These are phyloP conservation scores for Drosophila ambigua DNA, from an alignment of 1,140 invertebrate genomes.

Conservation along the genomic window DNA sequence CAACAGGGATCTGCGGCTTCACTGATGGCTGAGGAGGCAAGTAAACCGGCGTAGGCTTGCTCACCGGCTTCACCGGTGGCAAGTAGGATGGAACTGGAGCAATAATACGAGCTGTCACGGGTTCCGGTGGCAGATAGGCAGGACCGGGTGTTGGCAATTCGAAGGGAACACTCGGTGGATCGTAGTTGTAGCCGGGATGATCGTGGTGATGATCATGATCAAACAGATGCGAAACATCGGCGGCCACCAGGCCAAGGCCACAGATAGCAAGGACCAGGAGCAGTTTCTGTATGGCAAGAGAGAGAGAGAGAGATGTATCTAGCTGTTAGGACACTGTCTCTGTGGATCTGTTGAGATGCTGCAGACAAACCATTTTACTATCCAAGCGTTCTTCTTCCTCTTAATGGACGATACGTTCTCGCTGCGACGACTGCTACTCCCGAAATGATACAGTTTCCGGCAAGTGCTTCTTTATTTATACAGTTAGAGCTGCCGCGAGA, in stretches of 20 bases:
- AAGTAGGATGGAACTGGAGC: conserved; percentile 55
- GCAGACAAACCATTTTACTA: conserved; percentile 55
- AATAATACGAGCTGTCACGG: conserved; percentile 20
- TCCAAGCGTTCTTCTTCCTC: too few species aligned
- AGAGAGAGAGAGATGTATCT: background rate
- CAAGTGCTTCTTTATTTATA: conserved; percentile 81
- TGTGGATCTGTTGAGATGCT: background rate
- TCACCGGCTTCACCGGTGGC: conserved; percentile 40
- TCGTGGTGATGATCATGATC: conserved; percentile 59
- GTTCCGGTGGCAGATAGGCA: conserved; percentile 48
- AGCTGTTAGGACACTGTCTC: background rate
- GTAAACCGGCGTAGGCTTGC: conserved; percentile 18
- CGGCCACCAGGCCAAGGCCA: conserved; percentile 63
- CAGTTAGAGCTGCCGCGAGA: conserved; percentile 55
- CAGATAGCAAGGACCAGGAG: conserved; percentile 51
- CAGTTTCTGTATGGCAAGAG: conserved; percentile 57
- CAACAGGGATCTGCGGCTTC: conserved; percentile 25
- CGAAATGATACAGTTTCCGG: conserved; percentile 78
- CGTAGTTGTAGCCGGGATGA: conserved; percentile 71
- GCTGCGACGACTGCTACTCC: conserved; percentile 53
- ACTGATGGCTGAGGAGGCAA: conserved; percentile 16
- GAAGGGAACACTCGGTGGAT: conserved; percentile 62
- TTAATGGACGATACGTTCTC: conserved; percentile 53
- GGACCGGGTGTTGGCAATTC: conserved; percentile 61
- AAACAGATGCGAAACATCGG: conserved; percentile 74